Evolutionary conservation across 2,113 vertebrate species (phyloP).

Genomic region (Climacteris rufus): DNA sequence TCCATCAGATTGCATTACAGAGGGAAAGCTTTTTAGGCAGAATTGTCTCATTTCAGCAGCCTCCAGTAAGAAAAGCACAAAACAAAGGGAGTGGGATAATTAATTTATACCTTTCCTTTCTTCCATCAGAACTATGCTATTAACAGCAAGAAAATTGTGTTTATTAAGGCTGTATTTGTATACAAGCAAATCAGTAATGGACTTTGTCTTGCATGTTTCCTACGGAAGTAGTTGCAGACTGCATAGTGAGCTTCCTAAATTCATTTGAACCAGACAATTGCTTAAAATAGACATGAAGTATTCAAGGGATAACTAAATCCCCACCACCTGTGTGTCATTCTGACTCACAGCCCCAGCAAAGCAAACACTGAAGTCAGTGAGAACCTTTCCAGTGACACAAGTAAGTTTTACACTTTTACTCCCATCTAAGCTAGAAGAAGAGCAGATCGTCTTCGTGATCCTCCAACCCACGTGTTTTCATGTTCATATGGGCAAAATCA

Average conservation of each 20-base stretch:
- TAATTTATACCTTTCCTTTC: neutral
- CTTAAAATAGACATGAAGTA: neutral
- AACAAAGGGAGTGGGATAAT: neutral
- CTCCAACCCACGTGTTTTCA: neutral
- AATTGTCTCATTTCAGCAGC: neutral
- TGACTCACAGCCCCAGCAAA: neutral
- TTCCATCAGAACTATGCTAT: neutral
- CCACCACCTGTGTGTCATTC: neutral
- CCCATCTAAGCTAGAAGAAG: neutral
- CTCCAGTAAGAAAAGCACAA: neutral
- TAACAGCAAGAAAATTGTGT: neutral
- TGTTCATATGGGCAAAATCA: neutral
- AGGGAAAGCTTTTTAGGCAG: neutral
- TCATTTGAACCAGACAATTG: neutral
- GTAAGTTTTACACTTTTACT: neutral
- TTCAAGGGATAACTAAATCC: neutral
- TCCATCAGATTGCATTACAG: neutral
- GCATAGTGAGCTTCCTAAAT: neutral
- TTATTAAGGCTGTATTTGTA: neutral
- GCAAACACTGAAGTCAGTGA: neutral
- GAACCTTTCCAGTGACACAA: neutral
- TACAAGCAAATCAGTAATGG: neutral
- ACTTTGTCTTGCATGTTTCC: neutral
- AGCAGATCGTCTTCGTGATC: neutral
- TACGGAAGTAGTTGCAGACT: neutral